Evolutionary conservation across 2,888 invertebrate genomes (phyloP), one percentile per base, ranked within the genome.

Genomic region (Rotaria magnacalcarata): DNA sequence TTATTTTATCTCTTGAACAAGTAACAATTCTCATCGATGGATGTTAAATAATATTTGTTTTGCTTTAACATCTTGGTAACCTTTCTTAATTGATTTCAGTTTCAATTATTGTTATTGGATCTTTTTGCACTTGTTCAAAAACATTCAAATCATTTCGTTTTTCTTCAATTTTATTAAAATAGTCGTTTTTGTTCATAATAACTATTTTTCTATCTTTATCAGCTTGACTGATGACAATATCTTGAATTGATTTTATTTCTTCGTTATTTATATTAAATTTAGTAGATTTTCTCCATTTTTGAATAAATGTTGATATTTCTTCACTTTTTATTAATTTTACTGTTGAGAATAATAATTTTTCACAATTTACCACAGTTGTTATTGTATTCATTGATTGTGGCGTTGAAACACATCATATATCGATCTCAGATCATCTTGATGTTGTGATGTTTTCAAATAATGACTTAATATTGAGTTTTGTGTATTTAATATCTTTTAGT

Each of bases 21-120:
- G 27, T 67, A 7, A 67, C 27, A 1, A 67, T 67, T 67, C 27
- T 67, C 60, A 67, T 67, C 7, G 60, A 27, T 67, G 0, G 60
- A 67, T 27, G 60, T 67, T 67, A 67, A 11, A 67, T 67, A 67
- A 67, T 67, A 67, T 67, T 67, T 67, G 2, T 67, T 67, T 67
- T 67, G 60, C 10, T 67, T 67, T 14, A 27, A 67, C 27, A 67
- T 27, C 24, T 67, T n/a, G 11, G 60, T 67, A 67, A 67, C 60
- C 5, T 67, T 67, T 27, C 27, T 67, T n/a, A n/a, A 67, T 34
- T 67, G 27, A 67, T 67, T 67, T 67, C 60, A 5, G 6, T 54
- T 67, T 67, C 27, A 27, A 67, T 67, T 3, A 27, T 27, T 67
- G n/a, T 27, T 67, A 27, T 27, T 27, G 60, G 27, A 27, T 67